Evolutionary conservation across 2,888 invertebrate genomes (phyloP), one percentile per base, ranked within the genome.

Genomic region (Diplolepis rosae): DNA sequence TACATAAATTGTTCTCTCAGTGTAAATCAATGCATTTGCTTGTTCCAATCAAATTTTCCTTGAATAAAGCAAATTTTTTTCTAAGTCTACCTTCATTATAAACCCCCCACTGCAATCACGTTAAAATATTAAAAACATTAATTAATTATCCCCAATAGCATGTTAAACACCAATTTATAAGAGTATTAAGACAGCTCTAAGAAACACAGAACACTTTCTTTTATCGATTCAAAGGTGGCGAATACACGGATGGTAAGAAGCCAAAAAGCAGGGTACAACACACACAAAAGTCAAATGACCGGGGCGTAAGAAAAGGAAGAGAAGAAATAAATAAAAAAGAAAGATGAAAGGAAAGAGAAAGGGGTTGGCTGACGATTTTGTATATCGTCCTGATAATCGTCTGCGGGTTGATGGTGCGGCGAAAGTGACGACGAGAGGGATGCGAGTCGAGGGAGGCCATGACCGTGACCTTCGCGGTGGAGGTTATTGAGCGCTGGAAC

Each of bases 401-500:
- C 81, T 77, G 75, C 65, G 77, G 56, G 72, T 66, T 27, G 52
- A 52, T 61, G 65, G 66, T 69, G 76, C 45, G 66, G 69, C 65
- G 65, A 54, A 50, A 54, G 50, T 45, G 70, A 70, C 69, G 24
- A 69, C 54, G 70, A 66, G 70, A 68, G 52, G 72, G 70, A 51
- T 66, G 75, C 68, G 70, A 65, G 35, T 32, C 56, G 66, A 28
- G 54, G 79, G 80, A 83, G 81, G 82, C 84, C 82, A 76, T 81
- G 87, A 82, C 87, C 88, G 82, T 88, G 88, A 88, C 88, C 88
- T 87, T 88, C 87, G 76, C 72, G 52, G 73, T 76, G 74, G 80
- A 83, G 83, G 84, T 87, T 88, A 88, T 88, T 84, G 88, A 88
- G 84, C 87, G 87, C 74, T 80, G 80, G 84, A 80, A 86, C 87